phyloP scores from a whole-genome alignment of 1,140 invertebrate genomes.

The Euwallacea fornicatus region DNA sequence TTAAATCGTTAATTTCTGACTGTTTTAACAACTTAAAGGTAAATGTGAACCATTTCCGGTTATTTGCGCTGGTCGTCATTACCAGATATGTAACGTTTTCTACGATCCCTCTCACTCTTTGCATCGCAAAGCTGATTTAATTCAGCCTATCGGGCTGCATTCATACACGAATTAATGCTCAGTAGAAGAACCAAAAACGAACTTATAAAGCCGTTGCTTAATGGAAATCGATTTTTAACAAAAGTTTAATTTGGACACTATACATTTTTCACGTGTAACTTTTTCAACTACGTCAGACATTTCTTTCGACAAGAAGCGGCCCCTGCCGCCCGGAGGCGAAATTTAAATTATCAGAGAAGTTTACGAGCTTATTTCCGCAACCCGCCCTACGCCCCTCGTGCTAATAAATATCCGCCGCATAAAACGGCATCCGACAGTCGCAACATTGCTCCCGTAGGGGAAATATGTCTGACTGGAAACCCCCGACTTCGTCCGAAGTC shows the following conservation, averaged over 20 bases:
- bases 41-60: too few species aligned
- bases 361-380: slow-evolving; percentile 1
- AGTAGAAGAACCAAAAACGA: too few species aligned
- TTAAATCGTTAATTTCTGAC: background rate
- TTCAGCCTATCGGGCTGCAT: too few species aligned
- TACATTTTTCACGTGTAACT: slow-evolving; percentile 2
- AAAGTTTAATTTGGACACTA: slow-evolving; percentile 5
- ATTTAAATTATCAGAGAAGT: slow-evolving; percentile 23
- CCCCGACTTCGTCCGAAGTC: slow-evolving; percentile 15
- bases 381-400: slow-evolving; percentile 5
- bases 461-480: slow-evolving; percentile 17
- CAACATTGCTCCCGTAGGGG: slow-evolving; percentile 7
- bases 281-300: slow-evolving; percentile 12
- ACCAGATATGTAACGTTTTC: too few species aligned
- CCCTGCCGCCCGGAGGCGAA: slow-evolving; percentile 1
- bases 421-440: slow-evolving; percentile 14
- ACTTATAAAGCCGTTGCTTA: too few species aligned
- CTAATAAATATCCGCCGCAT: slow-evolving; percentile 21
- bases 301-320: background rate
- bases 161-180: too few species aligned
- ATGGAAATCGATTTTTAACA: slow-evolving; percentile 11
- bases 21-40: background rate
- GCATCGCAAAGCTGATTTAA: too few species aligned
- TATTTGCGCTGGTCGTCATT: too few species aligned
- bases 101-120: too few species aligned